These are phyloP conservation scores for Allacma fusca DNA, from an alignment of 2,888 invertebrate species.

Conservation along the genomic window DNA sequence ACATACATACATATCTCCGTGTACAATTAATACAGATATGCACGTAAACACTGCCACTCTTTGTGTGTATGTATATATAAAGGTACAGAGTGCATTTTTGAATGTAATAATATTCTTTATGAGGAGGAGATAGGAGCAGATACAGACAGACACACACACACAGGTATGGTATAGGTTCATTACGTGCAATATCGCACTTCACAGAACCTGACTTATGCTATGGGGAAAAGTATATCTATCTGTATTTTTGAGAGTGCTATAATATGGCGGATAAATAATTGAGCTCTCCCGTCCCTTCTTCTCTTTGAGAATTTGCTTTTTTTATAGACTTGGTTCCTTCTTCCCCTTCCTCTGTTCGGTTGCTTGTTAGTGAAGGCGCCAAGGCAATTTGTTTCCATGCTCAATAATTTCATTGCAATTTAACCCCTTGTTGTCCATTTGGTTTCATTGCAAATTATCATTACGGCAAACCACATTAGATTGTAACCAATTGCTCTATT, in stretches of 20 bases:
- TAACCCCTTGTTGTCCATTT: constrained; percentile 40
- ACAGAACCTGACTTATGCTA: too few relatives aligned
- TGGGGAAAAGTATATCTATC: too few relatives aligned
- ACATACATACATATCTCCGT: too few relatives aligned
- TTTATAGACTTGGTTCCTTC: background rate
- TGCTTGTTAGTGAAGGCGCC: constrained; percentile 45
- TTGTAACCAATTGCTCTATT: constrained; percentile 47
- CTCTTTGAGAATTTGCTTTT: background rate
- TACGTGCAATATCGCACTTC: too few relatives aligned
- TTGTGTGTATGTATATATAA: too few relatives aligned
- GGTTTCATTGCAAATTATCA: constrained; percentile 46
- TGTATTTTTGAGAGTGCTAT: background rate
- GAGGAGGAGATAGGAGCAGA: too few relatives aligned
- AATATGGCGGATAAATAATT: background rate
- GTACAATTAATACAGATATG: too few relatives aligned
- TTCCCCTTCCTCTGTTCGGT: constrained; percentile 14
- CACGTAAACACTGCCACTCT: too few relatives aligned
- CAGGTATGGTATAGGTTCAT: too few relatives aligned
- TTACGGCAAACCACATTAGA: constrained; percentile 45
- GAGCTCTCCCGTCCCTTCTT: constrained; percentile 22
- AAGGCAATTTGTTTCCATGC: constrained; percentile 41
- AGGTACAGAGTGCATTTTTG: too few relatives aligned
- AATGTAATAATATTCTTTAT: too few relatives aligned
- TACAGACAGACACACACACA: too few relatives aligned
- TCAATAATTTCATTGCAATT: constrained; percentile 45